Percentiles rank a stretch among this genome's conserved stretches.
Evolutionary conservation across 2,888 invertebrate genomes (phyloP).

Genomic region (Nomada hirtipes): DNA sequence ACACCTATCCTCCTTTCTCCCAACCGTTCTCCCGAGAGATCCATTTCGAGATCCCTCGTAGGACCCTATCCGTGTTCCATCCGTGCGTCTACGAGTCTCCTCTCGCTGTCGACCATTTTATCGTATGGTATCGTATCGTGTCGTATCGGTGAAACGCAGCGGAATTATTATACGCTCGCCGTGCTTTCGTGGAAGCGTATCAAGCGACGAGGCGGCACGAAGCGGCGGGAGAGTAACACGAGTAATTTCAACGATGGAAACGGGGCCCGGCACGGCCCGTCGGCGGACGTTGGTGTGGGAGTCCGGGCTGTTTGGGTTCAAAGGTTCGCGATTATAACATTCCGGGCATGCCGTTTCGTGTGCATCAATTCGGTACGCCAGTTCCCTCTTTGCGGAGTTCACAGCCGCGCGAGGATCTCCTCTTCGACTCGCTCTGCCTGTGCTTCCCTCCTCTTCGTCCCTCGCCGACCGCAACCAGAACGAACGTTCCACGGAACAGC

Average conservation of each 20-base stretch:
- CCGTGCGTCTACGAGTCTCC: conserved; percentile 22
- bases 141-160: conserved; percentile 52
- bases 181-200: conserved; percentile 70
- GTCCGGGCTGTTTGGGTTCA: conserved; percentile 81
- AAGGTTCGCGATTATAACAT: conserved; percentile 84
- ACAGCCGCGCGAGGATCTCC: conserved; percentile 67
- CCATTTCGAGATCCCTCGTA: conserved; percentile 12
- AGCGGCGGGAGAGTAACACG: conserved; percentile 71
- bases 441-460: conserved; percentile 18
- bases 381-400: conserved; percentile 80
- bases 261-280: conserved; percentile 68
- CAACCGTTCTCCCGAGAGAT: neutral
- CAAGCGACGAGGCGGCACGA: conserved; percentile 69
- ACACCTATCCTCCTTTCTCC: neutral
- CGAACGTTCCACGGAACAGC: conserved; percentile 19
- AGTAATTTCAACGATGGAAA: conserved; percentile 80
- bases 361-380: conserved; percentile 84
- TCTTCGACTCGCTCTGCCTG: conserved; percentile 22
- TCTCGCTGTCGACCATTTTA: neutral
- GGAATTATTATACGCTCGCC: conserved; percentile 60
- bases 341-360: conserved; percentile 84
- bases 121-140: conserved; percentile 33
- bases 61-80: neutral
- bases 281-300: conserved; percentile 80
- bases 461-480: conserved; percentile 1